Evolutionary conservation across 2,888 invertebrate genomes (phyloP), one percentile per base, ranked within the genome.

Genomic region (Drosophila prostipennis): DNA sequence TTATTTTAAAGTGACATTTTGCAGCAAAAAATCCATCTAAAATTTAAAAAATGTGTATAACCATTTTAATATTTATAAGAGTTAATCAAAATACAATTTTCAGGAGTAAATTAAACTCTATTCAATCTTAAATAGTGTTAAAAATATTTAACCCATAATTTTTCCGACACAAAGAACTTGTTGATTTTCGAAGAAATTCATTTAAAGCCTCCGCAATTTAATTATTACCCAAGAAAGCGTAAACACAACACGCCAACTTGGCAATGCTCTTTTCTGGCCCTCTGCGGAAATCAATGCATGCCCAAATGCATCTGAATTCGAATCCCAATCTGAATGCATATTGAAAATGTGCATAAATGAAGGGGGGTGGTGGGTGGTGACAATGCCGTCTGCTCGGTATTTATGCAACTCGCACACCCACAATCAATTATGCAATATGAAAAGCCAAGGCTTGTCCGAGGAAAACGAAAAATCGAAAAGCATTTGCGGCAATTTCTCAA

Each of bases 371-470:
- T 2, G 61, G 63, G 63, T 52, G 52, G 55, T 52, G 63, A 71
- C 71, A 71, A 64, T 55, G 72, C 64, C 63, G 49, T 65, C 56
- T 64, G 72, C 72, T 72, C 46, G 58, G 55, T 60, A 60, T 56
- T 57, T 64, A 60, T 52, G 54, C 73, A 73, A 46, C 54, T 53
- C 56, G 45, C 23, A 56, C 48, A 59, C 51, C 55, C 73, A 79
- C 77, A 85, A 81, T 81, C 81, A 81, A 85, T 81, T 81, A 81
- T 81, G 80, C 82, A 80, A 82, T 81, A 80, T 78, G 78, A 85
- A 85, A 82, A 82, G 77, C 71, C 85, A 85, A 85, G 72, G 70
- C 54, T 64, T 74, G 79, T 78, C 78, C 82, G 68, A 64, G 68
- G 60, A 70, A 58, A 36, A 69, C 68, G 68, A 73, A 79, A 82